Evolutionary conservation across 1,140 invertebrate genomes (phyloP).

Genomic region (Lepidotrigona ventralis): DNA sequence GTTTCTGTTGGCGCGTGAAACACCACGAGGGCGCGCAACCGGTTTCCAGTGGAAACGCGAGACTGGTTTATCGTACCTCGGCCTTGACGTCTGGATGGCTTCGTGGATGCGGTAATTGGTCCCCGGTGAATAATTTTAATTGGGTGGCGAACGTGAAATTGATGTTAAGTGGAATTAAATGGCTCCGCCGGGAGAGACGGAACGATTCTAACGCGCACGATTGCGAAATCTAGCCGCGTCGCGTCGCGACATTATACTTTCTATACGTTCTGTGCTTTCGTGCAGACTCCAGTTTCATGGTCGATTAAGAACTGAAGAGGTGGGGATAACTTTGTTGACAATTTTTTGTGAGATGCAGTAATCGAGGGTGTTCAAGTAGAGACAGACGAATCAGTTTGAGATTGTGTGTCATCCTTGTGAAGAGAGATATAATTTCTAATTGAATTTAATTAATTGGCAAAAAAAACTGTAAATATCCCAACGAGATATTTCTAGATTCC

Average conservation of each 20-base stretch:
- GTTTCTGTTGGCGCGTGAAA: conserved; percentile 8
- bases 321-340: no score
- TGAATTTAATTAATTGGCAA: no score
- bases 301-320: not conserved
- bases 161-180: conserved; percentile 28
- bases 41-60: conserved; percentile 29
- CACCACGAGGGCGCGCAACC: conserved; percentile 6
- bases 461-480: no score
- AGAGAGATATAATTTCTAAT: not conserved
- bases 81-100: not conserved
- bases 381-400: no score
- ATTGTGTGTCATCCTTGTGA: not conserved
- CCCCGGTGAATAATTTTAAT: conserved; percentile 37
- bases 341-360: not conserved
- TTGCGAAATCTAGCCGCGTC: not conserved
- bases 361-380: not conserved
- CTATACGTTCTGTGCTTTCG: not conserved
- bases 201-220: not conserved
- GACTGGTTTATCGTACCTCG: conserved; percentile 29
- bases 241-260: not conserved
- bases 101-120: conserved; percentile 32
- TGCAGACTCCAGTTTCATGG: not conserved
- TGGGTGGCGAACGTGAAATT: conserved; percentile 27
- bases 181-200: not conserved
- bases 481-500: no score